phyloP scores from a whole-genome alignment of 2,113 vertebrate genomes.

The Plectropomus leopardus region DNA sequence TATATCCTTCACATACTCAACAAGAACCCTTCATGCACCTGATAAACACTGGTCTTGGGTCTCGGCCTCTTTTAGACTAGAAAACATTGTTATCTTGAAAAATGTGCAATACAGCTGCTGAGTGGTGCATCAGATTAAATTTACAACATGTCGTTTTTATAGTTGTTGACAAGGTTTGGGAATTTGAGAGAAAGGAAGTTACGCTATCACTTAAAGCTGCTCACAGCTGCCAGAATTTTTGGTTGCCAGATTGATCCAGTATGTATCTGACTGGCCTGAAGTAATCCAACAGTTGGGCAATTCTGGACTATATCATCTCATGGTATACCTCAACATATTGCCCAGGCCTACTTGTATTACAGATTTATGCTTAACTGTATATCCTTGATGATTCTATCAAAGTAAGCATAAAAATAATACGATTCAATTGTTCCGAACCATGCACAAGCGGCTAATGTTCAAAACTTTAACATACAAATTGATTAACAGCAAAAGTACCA shows the following conservation, averaged over 20 bases:
- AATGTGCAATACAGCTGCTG: background rate
- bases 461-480: background rate
- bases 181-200: background rate
- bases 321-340: background rate
- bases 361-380: background rate
- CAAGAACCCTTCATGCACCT: background rate
- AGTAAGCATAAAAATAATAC: background rate
- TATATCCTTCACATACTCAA: background rate
- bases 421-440: background rate
- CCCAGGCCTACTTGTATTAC: background rate
- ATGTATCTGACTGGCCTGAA: constrained; percentile 2
- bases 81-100: background rate
- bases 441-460: background rate
- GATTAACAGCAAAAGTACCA: background rate
- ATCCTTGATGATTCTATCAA: background rate
- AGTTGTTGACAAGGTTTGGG: constrained; percentile 5
- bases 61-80: too few relatives aligned
- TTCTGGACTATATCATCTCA: background rate
- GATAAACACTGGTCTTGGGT: too few relatives aligned
- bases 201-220: background rate
- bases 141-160: constrained; percentile 9
- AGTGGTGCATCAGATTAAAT: background rate
- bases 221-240: background rate
- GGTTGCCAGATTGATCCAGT: background rate
- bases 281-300: background rate